Conservation (phyloP, 2,888 invertebrate species). For the Dione vanillae region DNA sequence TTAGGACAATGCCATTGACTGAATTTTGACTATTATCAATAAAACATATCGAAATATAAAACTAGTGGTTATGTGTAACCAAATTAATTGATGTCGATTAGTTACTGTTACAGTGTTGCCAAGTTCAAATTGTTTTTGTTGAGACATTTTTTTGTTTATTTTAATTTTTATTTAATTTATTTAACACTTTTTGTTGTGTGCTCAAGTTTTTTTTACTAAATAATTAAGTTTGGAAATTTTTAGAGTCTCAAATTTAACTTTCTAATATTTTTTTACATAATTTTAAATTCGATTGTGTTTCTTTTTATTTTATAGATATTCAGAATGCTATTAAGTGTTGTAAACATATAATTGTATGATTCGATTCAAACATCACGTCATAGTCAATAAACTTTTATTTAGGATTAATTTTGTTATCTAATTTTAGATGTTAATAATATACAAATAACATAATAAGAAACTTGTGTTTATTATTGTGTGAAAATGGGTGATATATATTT, state of each 20-base stretch:
- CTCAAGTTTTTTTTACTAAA: neutral
- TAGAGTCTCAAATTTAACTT: neutral
- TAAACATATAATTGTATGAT: neutral
- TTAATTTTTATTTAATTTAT: neutral
- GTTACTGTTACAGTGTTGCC: conserved; percentile 21
- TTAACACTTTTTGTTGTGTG: conserved; percentile 1
- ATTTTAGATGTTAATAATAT: conserved; percentile 39
- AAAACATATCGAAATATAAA: neutral
- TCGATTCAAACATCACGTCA: conserved; percentile 1
- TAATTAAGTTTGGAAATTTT: neutral
- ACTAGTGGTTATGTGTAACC: neutral
- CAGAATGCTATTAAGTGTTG: neutral
- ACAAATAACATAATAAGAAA: conserved; percentile 1
- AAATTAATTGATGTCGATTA: conserved; percentile 14
- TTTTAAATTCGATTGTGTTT: neutral
- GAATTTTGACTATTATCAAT: conserved; percentile 34
- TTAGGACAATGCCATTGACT: conserved; percentile 48
- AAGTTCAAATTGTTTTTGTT: conserved; percentile 20
- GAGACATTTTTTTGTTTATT: conserved; percentile 8
- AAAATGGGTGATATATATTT: no score
- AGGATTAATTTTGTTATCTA: conserved; percentile 44
- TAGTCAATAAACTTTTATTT: conserved; percentile 20
- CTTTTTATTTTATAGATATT: neutral
- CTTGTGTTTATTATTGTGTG: no score
- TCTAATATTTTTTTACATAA: neutral